Conservation (phyloP, 2,888 invertebrate species). For the Bimastos eiseni region DNA sequence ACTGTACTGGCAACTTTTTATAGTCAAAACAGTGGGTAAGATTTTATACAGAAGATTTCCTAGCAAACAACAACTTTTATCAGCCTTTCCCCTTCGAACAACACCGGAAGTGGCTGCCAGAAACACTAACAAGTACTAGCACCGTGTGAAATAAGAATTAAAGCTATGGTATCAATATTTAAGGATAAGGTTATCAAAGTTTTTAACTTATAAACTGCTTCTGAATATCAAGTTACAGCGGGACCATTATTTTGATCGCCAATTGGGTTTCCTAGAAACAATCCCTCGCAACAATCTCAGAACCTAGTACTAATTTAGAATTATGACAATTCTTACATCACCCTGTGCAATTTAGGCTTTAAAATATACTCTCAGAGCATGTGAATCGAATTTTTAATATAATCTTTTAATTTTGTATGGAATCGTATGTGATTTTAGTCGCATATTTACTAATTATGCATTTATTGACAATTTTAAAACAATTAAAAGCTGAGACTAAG, state of each 20-base stretch:
- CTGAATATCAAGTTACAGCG: too few species aligned
- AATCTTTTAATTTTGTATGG: background rate
- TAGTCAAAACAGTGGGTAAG: background rate
- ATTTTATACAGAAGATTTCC: background rate
- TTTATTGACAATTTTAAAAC: background rate
- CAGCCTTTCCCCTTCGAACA: constrained; percentile 2
- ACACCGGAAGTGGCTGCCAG: background rate
- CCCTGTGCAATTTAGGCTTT: background rate
- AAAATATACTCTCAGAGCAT: background rate
- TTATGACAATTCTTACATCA: background rate
- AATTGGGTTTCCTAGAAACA: too few species aligned
- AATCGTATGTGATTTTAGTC: background rate
- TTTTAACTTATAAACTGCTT: too few species aligned
- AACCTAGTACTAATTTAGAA: too few species aligned
- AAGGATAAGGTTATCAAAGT: too few species aligned
- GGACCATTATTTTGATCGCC: too few species aligned
- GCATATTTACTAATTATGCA: background rate
- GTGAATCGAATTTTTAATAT: background rate
- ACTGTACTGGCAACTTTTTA: background rate
- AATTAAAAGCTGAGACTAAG: background rate
- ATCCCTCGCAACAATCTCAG: too few species aligned
- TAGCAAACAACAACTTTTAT: constrained; percentile 5
- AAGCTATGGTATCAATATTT: background rate
- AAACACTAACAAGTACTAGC: background rate
- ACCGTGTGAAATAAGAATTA: background rate